Conservation (phyloP, 2,888 invertebrate species). For the Ferrisia virgata region DNA sequence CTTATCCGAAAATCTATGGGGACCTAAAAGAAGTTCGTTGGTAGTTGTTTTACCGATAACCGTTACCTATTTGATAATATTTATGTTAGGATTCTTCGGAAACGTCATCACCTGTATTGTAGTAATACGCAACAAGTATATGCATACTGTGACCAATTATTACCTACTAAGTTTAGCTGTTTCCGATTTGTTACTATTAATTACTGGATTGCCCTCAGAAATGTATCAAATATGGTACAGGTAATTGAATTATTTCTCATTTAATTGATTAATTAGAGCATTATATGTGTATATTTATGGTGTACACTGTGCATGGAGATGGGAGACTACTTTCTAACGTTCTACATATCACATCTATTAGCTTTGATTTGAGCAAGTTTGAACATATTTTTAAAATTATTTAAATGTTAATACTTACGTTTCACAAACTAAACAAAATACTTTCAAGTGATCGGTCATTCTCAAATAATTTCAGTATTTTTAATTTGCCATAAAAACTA, state of each 20-base stretch:
- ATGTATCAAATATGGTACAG: constrained; percentile 73
- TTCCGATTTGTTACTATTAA: constrained; percentile 69
- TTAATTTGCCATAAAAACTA: too few species aligned
- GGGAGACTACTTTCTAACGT: too few species aligned
- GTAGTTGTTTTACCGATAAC: constrained; percentile 65
- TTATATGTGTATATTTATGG: too few species aligned
- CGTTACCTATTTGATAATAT: constrained; percentile 66
- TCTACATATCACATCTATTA: too few species aligned
- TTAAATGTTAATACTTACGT: too few species aligned
- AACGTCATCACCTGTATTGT: constrained; percentile 77
- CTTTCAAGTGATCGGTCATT: too few species aligned
- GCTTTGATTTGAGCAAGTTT: too few species aligned
- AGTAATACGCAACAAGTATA: constrained; percentile 70
- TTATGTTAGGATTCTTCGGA: constrained; percentile 72
- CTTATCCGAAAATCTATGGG: constrained; percentile 45
- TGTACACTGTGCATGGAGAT: not conserved
- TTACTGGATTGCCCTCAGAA: constrained; percentile 77
- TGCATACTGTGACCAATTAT: constrained; percentile 83
- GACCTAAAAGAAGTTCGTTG: constrained; percentile 57
- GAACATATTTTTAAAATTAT: too few species aligned
- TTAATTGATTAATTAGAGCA: not conserved
- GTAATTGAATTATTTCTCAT: constrained; percentile 44
- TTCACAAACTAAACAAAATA: too few species aligned
- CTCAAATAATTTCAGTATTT: too few species aligned
- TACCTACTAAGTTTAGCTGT: constrained; percentile 76